A percentile compares a stretch with the other conserved stretches of the same genome.
Conservation (phyloP, 2,797 vertebrate species). For the Bradypus variegatus region DNA sequence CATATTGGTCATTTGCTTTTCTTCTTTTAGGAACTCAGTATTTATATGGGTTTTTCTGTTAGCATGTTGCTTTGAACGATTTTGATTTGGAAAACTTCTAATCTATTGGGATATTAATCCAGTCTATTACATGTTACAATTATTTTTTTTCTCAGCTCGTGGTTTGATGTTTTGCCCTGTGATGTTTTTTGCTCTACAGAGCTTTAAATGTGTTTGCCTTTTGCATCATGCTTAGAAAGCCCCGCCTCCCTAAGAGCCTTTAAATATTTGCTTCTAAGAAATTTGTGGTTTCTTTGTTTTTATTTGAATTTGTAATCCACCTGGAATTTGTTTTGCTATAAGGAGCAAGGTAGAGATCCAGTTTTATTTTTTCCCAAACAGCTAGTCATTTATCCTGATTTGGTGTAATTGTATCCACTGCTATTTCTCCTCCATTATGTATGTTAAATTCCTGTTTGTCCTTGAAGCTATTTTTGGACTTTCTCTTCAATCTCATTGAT, state of each 20-base stretch:
- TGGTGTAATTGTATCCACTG: fast-evolving
- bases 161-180: not conserved
- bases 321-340: not conserved
- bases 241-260: not conserved
- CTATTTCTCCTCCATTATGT: fast-evolving
- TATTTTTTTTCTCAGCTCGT: not conserved
- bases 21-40: not conserved
- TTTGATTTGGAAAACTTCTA: not conserved
- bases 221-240: no score
- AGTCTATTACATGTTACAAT: not conserved
- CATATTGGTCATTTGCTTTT: not conserved
- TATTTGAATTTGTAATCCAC: not conserved
- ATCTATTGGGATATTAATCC: not conserved
- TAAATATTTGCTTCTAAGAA: not conserved
- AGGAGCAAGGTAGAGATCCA: not conserved
- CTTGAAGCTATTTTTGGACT: not conserved
- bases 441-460: not conserved
- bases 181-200: not conserved
- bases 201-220: not conserved
- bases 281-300: not conserved
- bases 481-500: not conserved
- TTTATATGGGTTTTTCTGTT: not conserved
- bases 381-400: not conserved
- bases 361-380: not conserved
- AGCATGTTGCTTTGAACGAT: not conserved